Conservation (phyloP, 2,888 invertebrate genomes). For the Augiades crinisus region DNA sequence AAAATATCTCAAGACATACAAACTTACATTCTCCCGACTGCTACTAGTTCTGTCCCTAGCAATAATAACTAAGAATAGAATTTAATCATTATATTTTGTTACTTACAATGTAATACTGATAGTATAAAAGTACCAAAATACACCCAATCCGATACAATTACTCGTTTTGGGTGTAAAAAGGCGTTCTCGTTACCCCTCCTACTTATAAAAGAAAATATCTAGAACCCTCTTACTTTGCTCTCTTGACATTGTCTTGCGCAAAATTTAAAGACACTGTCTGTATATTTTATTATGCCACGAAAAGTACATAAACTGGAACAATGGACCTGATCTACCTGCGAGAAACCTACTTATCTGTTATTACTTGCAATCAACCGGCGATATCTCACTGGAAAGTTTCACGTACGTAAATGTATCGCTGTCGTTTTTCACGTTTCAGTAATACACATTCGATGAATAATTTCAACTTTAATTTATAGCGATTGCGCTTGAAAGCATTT, state of each 20-base stretch:
- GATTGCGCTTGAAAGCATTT: not conserved
- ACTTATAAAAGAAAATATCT: too few relatives aligned
- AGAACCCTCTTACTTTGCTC: not conserved
- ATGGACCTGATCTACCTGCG: slow-evolving; percentile 15
- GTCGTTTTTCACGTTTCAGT: slow-evolving; percentile 7
- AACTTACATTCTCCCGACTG: too few relatives aligned
- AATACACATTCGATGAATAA: not conserved
- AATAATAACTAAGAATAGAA: too few relatives aligned
- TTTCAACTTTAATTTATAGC: not conserved
- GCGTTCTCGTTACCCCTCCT: too few relatives aligned
- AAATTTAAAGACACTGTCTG: slow-evolving; percentile 1
- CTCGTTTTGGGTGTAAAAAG: too few relatives aligned
- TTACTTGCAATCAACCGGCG: slow-evolving; percentile 3
- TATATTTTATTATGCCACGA: slow-evolving; percentile 10
- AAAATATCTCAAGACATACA: too few relatives aligned
- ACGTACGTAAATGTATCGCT: slow-evolving; percentile 5
- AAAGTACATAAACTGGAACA: slow-evolving; percentile 11
- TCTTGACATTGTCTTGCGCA: slow-evolving; percentile 12
- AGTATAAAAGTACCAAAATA: too few relatives aligned
- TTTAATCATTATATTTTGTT: too few relatives aligned
- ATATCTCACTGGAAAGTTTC: slow-evolving; percentile 5
- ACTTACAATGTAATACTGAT: too few relatives aligned
- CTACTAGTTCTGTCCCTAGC: too few relatives aligned
- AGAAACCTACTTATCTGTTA: slow-evolving; percentile 5
- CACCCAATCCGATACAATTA: too few relatives aligned